A percentile compares a stretch with the other conserved stretches of the same genome.
These are phyloP conservation scores for Otocyon megalotis DNA, from an alignment of 2,113 vertebrate species.

Conservation along the genomic window DNA sequence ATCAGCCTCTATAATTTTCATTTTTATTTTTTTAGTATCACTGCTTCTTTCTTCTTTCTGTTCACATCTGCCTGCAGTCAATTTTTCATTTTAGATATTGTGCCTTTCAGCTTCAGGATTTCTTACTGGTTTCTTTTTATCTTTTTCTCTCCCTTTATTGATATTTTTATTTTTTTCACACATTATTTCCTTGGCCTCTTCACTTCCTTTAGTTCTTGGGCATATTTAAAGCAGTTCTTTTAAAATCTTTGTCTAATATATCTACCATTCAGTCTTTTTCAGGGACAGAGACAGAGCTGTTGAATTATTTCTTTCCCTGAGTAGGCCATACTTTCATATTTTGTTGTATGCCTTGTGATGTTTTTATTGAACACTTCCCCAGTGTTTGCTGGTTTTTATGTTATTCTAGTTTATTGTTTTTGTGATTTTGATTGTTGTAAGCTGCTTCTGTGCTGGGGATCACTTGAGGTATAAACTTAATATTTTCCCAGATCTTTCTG, in stretches of 20 bases:
- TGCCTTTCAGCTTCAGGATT: neutral
- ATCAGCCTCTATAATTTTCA: neutral
- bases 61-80: neutral
- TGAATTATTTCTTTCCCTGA: neutral
- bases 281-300: neutral
- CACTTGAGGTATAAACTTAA: neutral
- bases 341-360: neutral
- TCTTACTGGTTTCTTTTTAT: neutral
- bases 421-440: neutral
- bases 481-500: neutral
- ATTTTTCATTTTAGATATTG: neutral
- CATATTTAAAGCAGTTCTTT: neutral
- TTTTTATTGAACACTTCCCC: neutral
- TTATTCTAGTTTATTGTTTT: neutral
- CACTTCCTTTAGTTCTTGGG: neutral
- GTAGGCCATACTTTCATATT: neutral
- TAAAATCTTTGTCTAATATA: neutral
- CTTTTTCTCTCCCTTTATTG: neutral
- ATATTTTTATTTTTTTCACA: neutral
- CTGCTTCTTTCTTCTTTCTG: neutral
- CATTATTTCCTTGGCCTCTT: neutral
- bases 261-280: neutral
- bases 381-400: neutral
- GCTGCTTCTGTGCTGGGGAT: neutral
- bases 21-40: neutral